Evolutionary conservation across 2,113 vertebrate species (phyloP).

Genomic region (Ailurus styani): DNA sequence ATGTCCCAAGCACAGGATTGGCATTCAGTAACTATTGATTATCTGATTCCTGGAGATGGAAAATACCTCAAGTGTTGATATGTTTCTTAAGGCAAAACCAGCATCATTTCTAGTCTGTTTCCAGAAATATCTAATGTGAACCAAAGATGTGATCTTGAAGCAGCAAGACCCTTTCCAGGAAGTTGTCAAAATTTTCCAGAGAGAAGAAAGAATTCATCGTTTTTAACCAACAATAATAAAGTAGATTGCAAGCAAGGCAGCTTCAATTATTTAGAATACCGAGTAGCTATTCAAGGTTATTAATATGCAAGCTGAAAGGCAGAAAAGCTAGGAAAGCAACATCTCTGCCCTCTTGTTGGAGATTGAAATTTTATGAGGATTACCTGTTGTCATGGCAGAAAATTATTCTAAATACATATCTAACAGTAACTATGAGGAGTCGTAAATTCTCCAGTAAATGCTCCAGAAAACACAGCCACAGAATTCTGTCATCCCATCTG

Average conservation of each 20-base stretch:
- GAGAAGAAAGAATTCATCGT: not conserved
- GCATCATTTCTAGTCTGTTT: not conserved
- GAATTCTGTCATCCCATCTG: conserved; percentile 8
- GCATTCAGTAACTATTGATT: not conserved
- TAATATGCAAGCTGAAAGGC: conserved; percentile 14
- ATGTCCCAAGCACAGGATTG: not conserved
- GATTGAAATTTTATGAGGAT: conserved; percentile 43
- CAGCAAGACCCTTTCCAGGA: not conserved
- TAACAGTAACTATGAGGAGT: not conserved
- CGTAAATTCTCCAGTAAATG: conserved; percentile 22
- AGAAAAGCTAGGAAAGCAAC: not conserved
- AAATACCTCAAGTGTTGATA: not conserved
- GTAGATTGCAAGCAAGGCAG: conserved; percentile 2
- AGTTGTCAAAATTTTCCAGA: not conserved
- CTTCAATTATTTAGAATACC: conserved; percentile 36
- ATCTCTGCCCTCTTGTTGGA: not conserved
- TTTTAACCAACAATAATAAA: conserved; percentile 6
- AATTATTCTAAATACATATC: conserved; percentile 11
- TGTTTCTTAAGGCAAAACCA: not conserved
- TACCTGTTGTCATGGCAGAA: conserved; percentile 61
- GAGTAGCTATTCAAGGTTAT: not conserved
- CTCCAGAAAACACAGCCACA: not conserved
- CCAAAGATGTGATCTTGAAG: not conserved
- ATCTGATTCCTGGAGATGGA: not conserved
- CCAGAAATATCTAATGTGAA: not conserved